Evolutionary conservation across 1,140 invertebrate genomes (phyloP).

Genomic region (Achroia grisella): DNA sequence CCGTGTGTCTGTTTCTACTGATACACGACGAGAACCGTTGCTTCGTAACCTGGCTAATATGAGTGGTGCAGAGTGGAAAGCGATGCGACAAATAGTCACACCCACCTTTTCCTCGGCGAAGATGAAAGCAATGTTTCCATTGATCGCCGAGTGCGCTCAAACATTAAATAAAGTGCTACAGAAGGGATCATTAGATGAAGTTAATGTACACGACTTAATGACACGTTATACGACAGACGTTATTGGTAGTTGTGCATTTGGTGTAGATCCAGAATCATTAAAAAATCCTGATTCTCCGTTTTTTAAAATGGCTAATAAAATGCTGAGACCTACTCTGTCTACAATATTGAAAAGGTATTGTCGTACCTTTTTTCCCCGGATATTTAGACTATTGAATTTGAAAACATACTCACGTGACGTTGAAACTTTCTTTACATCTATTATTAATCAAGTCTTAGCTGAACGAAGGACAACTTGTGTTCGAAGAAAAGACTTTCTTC

Average conservation of each 20-base stretch:
- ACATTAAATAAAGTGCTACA: constrained; percentile 37
- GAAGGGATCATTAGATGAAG: constrained; percentile 26
- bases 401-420: constrained; percentile 49
- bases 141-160: constrained; percentile 52
- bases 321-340: constrained; percentile 47
- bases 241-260: constrained; percentile 64
- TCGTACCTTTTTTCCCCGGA: constrained; percentile 47
- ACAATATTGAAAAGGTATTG: constrained; percentile 61
- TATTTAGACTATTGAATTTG: constrained; percentile 60
- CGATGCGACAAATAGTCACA: constrained; percentile 55
- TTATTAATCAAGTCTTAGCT: constrained; percentile 53
- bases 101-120: constrained; percentile 70
- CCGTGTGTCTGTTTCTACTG: constrained; percentile 53
- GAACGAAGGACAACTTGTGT: constrained; percentile 39
- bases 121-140: constrained; percentile 71
- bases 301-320: constrained; percentile 57
- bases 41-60: constrained; percentile 61
- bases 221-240: constrained; percentile 59
- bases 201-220: constrained; percentile 53
- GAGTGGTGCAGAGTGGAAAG: constrained; percentile 67
- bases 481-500: constrained; percentile 53
- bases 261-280: constrained; percentile 52
- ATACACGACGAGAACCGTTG: constrained; percentile 58
- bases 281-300: constrained; percentile 58
- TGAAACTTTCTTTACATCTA: constrained; percentile 53